These are phyloP conservation scores for Parnassius glacialis DNA, from an alignment of 2,888 invertebrate genomes.

Conservation along the genomic window DNA sequence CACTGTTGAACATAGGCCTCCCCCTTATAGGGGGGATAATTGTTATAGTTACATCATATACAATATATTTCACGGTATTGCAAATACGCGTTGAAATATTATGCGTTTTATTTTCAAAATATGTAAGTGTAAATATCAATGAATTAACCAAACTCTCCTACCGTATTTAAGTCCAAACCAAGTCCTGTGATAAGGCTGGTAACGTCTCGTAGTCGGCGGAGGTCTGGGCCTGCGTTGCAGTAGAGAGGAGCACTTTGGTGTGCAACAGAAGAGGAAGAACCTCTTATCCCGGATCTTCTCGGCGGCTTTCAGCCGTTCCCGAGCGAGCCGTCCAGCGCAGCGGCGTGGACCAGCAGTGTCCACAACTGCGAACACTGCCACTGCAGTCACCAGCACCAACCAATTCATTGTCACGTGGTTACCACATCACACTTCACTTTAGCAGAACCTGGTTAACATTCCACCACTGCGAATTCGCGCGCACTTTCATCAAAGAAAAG, in stretches of 20 bases:
- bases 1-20: too few species aligned
- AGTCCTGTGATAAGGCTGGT: conserved; percentile 70
- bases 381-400: conserved; percentile 44
- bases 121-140: too few species aligned
- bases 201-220: conserved; percentile 50
- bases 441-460: conserved; percentile 2
- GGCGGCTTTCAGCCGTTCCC: conserved; percentile 69
- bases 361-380: conserved; percentile 40
- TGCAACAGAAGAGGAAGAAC: conserved; percentile 65
- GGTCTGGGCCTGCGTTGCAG: conserved; percentile 44
- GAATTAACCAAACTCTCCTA: conserved; percentile 37
- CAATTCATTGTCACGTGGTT: conserved; percentile 35
- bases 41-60: too few species aligned
- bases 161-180: conserved; percentile 73
- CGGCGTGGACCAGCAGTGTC: conserved; percentile 51
- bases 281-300: conserved; percentile 72
- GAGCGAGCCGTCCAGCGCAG: conserved; percentile 66
- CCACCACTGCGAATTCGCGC: conserved; percentile 3
- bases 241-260: conserved; percentile 49
- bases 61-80: too few species aligned
- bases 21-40: too few species aligned
- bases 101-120: too few species aligned
- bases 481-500: neutral
- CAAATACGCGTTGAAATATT: too few species aligned
- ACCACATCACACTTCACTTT: conserved; percentile 26